Evolutionary conservation across 2,113 vertebrate species (phyloP), one percentile per base, ranked within the genome.

Genomic region (Poecilia latipinna): DNA sequence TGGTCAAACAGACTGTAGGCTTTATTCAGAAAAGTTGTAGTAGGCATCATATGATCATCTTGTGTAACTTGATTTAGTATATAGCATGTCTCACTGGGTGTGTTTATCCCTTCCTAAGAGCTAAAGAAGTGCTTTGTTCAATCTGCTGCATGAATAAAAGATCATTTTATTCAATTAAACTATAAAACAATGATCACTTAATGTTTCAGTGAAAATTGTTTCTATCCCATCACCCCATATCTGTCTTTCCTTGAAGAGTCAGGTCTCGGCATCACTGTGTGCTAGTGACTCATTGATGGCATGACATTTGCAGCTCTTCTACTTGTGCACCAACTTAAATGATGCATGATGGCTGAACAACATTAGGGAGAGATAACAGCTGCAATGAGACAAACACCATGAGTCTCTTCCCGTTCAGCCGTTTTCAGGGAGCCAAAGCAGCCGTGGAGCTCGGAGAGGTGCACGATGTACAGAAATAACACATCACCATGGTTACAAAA

Each of bases 401-500:
- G 12, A 63, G 61, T 77, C 64, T 61, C 80, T 80, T 77, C 42
- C 68, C 29, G 32, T 72, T 82, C 70, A 73, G 74, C 68, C 74
- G 57, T 82, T 84, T n/a, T 82, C 70, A 80, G 24, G 31, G 19
- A 72, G 80, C 81, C 51, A 76, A 85, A 75, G 61, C 82, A 63
- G 75, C 68, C 54, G 32, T 26, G 12, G 68, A 74, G 70, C 82
- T 82, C 68, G 68, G 42, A 72, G 70, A 78, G 79, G 84, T 80
- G 82, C 77, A 84, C 77, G 84, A 79, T 79, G 82, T 87, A 85
- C 79, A 91, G 85, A 85, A 89, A 92, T 90, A 92, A 88, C 88
- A 86, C 72, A 84, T 84, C 83, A 66, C 87, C 87, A 89, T 90
- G 89, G 91, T 90, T 88, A 91, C 88, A 83, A 85, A 90, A 85